Evolutionary conservation across 1,140 invertebrate species (phyloP).

Genomic region (Elysia chlorotica): DNA sequence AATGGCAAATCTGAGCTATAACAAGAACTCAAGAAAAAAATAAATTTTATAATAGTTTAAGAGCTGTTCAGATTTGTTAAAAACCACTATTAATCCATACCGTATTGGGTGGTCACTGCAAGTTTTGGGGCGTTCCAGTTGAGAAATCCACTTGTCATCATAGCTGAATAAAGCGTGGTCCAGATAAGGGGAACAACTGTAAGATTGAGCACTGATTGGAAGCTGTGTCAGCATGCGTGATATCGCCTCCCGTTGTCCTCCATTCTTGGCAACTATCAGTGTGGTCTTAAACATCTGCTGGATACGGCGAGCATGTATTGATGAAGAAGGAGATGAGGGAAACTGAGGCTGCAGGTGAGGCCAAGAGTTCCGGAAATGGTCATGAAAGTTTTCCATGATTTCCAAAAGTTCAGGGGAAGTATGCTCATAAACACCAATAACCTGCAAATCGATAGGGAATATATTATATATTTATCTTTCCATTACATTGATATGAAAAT

Average conservation of each 20-base stretch:
- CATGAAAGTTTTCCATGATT: constrained; percentile 90
- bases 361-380: constrained; percentile 87
- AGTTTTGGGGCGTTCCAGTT: constrained; percentile 92
- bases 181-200: constrained; percentile 89
- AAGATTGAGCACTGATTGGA: constrained; percentile 94
- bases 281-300: constrained; percentile 84
- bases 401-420: constrained; percentile 84
- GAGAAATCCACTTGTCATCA: constrained; percentile 94
- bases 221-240: constrained; percentile 88
- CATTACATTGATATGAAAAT: neutral
- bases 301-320: constrained; percentile 79
- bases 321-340: constrained; percentile 90
- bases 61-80: no score
- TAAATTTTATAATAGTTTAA: no score
- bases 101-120: constrained; percentile 92
- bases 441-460: constrained; percentile 1
- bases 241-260: constrained; percentile 76
- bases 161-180: constrained; percentile 93
- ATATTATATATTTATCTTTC: neutral
- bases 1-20: no score
- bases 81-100: no score
- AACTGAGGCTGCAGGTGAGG: constrained; percentile 77
- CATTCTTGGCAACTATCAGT: constrained; percentile 83
- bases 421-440: constrained; percentile 86
- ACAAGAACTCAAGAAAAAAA: no score